Evolutionary conservation across 2,113 vertebrate species (phyloP).

Genomic region (rabbit (Oryctolagus cuniculus)): DNA sequence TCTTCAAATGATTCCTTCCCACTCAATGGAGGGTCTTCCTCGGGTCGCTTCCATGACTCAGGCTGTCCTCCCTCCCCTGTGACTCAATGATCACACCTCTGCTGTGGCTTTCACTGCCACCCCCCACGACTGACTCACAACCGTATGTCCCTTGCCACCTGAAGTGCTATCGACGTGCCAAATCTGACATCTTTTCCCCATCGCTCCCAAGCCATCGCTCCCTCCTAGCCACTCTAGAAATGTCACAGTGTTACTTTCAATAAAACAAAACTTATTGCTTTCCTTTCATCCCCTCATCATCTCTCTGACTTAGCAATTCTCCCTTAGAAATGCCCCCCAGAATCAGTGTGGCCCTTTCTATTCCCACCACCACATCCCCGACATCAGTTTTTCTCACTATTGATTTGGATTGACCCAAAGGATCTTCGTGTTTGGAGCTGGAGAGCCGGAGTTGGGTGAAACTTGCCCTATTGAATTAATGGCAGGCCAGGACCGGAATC

Average conservation of each 20-base stretch:
- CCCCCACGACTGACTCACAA: neutral
- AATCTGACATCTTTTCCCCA: neutral
- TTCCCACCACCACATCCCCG: neutral
- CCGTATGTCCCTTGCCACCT: neutral
- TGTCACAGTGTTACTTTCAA: slow-evolving; percentile 13
- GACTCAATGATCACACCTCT: neutral
- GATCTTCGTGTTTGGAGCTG: neutral
- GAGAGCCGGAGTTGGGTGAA: neutral
- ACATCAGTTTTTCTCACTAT: neutral
- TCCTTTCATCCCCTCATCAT: neutral
- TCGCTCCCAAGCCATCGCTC: neutral
- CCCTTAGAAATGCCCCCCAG: neutral
- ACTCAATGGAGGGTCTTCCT: neutral
- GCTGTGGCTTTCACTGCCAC: neutral
- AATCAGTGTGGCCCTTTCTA: neutral
- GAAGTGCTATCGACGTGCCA: neutral
- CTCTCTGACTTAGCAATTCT: neutral
- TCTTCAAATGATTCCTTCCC: neutral
- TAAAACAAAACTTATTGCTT: neutral
- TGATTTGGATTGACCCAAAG: slow-evolving; percentile 9
- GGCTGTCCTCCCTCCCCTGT: neutral
- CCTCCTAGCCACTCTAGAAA: slow-evolving; percentile 12
- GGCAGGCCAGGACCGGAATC: neutral
- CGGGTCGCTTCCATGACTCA: neutral
- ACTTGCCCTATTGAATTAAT: neutral